A percentile compares a stretch with the other conserved stretches of the same genome.
Evolutionary conservation across 2,113 vertebrate species (phyloP).

Genomic region (Morone chrysops): DNA sequence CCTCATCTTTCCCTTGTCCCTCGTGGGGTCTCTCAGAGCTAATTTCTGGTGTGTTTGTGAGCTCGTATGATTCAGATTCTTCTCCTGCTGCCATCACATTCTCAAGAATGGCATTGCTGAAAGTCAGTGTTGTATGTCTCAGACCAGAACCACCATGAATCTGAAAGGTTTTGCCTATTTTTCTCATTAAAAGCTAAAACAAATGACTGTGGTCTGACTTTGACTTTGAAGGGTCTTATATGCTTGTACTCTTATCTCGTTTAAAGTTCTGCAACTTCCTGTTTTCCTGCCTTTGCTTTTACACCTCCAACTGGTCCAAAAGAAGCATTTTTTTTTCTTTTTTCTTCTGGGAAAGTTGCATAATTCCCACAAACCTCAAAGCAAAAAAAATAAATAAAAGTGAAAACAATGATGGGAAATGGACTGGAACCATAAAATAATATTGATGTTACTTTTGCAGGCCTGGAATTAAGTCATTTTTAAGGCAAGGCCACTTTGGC

Average conservation of each 20-base stretch:
- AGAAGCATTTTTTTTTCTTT: no score
- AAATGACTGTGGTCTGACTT: no score
- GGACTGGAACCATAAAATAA: no score
- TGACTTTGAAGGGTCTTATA: neutral
- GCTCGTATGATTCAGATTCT: neutral
- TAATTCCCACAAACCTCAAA: neutral
- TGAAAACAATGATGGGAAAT: no score
- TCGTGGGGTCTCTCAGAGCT: constrained; percentile 4
- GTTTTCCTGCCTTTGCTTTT: neutral
- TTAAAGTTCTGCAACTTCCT: neutral
- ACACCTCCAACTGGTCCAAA: neutral
- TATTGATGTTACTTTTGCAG: no score
- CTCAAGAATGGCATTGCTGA: neutral
- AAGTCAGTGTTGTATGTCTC: neutral
- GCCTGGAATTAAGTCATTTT: no score
- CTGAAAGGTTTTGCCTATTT: neutral
- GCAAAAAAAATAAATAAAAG: neutral
- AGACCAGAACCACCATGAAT: neutral
- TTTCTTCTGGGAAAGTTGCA: neutral
- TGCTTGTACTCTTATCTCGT: neutral
- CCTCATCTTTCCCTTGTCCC: constrained; percentile 5
- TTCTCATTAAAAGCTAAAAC: neutral
- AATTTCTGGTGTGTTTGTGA: neutral
- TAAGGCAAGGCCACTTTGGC: no score
- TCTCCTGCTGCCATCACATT: neutral